Conservation (phyloP, 2,888 invertebrate genomes). For the Trisateles emortualis region DNA sequence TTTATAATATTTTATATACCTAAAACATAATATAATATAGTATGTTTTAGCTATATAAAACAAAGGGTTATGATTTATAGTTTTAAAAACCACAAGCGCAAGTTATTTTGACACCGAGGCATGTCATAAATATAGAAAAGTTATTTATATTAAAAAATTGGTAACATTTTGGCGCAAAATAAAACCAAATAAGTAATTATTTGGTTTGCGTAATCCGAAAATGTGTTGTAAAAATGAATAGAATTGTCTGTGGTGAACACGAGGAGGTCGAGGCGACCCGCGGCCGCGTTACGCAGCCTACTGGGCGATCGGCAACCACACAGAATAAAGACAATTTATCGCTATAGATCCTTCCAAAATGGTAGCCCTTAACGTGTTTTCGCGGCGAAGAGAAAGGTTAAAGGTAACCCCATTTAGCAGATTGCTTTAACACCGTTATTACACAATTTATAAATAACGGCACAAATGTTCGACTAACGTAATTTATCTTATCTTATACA, state of each 20-base stretch:
- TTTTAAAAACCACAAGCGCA: too few relatives aligned
- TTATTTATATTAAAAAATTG: too few relatives aligned
- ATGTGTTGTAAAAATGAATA: constrained; percentile 25
- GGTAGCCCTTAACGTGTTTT: constrained; percentile 16
- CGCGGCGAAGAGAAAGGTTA: constrained; percentile 8
- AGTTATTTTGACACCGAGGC: too few relatives aligned
- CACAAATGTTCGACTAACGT: not conserved
- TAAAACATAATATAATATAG: too few relatives aligned
- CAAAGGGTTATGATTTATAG: too few relatives aligned
- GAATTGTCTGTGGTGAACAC: constrained; percentile 19
- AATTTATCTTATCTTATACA: not conserved
- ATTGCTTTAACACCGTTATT: constrained; percentile 9
- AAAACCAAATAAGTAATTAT: constrained; percentile 5
- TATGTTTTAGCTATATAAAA: too few relatives aligned
- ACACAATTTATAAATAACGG: not conserved
- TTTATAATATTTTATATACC: too few relatives aligned
- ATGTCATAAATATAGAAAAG: too few relatives aligned
- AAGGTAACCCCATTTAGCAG: constrained; percentile 11
- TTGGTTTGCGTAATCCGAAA: constrained; percentile 5
- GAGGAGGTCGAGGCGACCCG: constrained; percentile 12
- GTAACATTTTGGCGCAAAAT: not conserved
- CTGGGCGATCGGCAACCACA: constrained; percentile 20
- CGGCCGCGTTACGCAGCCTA: constrained; percentile 10
- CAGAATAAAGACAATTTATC: constrained; percentile 35
- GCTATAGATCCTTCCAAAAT: constrained; percentile 26